Evolutionary conservation across 2,888 invertebrate species (phyloP).

Genomic region (Meiosimyza decipiens): DNA sequence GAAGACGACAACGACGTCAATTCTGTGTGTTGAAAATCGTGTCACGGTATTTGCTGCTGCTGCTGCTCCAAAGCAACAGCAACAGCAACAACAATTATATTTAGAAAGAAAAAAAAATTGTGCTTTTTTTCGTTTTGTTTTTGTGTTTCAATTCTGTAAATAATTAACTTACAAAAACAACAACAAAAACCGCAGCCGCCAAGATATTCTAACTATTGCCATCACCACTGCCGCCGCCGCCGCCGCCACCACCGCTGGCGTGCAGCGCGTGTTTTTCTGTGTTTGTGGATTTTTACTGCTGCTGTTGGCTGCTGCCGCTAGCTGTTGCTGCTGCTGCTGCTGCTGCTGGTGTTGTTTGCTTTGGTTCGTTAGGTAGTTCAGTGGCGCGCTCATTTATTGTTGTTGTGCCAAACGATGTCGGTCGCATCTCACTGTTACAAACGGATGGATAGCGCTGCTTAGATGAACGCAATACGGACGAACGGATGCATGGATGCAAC

Average conservation of each 20-base stretch:
- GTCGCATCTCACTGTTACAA: constrained; percentile 4
- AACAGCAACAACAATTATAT: neutral
- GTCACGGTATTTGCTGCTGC: constrained; percentile 11
- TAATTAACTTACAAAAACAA: constrained; percentile 21
- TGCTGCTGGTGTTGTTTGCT: constrained; percentile 24
- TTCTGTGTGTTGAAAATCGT: constrained; percentile 19
- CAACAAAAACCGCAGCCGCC: constrained; percentile 12
- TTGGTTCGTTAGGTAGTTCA: neutral
- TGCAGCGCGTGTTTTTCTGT: constrained; percentile 4
- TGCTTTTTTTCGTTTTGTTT: constrained; percentile 1
- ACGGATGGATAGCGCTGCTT: constrained; percentile 7
- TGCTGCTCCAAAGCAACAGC: too few species aligned
- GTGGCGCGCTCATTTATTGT: neutral
- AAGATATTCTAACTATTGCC: constrained; percentile 1
- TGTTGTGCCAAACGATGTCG: neutral
- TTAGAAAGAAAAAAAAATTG: constrained; percentile 10
- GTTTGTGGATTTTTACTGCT: neutral
- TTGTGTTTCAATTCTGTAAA: constrained; percentile 29
- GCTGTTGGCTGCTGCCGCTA: constrained; percentile 1
- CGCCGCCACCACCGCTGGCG: too few species aligned
- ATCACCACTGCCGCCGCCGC: neutral
- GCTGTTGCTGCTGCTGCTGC: constrained; percentile 4
- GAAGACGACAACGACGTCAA: constrained; percentile 17
- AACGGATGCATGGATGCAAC: constrained; percentile 23
- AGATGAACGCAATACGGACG: constrained; percentile 6